Percentiles rank a stretch among this genome's conserved stretches.
These are phyloP conservation scores for Taxidea taxus DNA, from an alignment of 2,113 vertebrate species.

Conservation along the genomic window DNA sequence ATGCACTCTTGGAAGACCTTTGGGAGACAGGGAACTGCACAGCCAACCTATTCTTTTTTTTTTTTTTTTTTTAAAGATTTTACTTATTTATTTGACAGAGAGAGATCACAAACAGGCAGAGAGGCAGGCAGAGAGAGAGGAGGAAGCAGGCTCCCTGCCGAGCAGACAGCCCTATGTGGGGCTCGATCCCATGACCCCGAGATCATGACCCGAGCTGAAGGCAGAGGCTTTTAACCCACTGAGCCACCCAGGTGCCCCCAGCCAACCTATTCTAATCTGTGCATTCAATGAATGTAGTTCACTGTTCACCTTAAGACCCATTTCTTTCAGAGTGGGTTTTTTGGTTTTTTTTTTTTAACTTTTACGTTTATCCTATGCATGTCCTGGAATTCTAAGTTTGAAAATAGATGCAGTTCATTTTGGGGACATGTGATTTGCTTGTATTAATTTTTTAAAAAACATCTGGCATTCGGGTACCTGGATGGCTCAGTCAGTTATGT, in stretches of 20 bases:
- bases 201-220: too few species aligned
- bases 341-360: not conserved
- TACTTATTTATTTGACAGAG: too few species aligned
- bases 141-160: too few species aligned
- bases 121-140: too few species aligned
- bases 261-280: not conserved
- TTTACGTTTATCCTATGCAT: not conserved
- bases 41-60: not conserved
- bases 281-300: not conserved
- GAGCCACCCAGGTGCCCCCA: too few species aligned
- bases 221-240: too few species aligned
- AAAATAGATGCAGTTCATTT: not conserved
- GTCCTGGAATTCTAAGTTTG: not conserved
- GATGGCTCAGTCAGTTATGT: not conserved
- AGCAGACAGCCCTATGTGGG: too few species aligned
- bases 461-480: not conserved
- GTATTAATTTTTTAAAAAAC: not conserved
- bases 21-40: not conserved
- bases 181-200: too few species aligned
- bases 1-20: not conserved
- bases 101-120: too few species aligned
- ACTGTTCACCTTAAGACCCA: not conserved
- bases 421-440: not conserved
- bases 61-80: too few species aligned
- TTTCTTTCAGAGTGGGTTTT: not conserved